A percentile compares a stretch with the other conserved stretches of the same genome.
phyloP scores from a whole-genome alignment of 2,113 vertebrate species.

The Bubo blakistoni region DNA sequence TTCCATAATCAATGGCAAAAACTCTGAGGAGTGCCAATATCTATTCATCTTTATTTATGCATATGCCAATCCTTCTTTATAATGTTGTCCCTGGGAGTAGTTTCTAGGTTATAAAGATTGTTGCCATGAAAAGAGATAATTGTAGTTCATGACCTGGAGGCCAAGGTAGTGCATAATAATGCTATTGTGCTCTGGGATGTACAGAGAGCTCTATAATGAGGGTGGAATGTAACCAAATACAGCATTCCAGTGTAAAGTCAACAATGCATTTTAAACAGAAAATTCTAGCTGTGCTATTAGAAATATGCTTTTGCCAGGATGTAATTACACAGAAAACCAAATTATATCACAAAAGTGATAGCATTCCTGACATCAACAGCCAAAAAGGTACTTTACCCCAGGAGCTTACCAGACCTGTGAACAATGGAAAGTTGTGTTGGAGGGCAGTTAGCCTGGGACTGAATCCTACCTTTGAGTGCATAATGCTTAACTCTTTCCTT shows the following conservation, averaged over 20 bases:
- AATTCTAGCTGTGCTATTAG: constrained; percentile 47
- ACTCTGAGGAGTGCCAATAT: constrained; percentile 40
- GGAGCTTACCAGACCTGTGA: background rate
- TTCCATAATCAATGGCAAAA: constrained; percentile 61
- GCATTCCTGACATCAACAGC: constrained; percentile 40
- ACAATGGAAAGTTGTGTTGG: constrained; percentile 44
- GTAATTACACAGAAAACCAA: constrained; percentile 48
- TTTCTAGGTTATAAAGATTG: constrained; percentile 62
- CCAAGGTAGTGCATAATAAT: constrained; percentile 39
- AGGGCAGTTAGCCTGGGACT: background rate
- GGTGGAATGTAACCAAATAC: constrained; percentile 57
- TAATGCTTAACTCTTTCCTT: constrained; percentile 43
- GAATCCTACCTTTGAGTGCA: background rate
- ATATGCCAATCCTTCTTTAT: constrained; percentile 45
- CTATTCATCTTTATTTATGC: constrained; percentile 59
- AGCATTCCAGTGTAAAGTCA: background rate
- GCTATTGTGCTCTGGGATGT: constrained; percentile 41
- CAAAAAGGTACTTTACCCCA: constrained; percentile 35
- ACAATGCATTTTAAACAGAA: constrained; percentile 56
- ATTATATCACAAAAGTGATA: constrained; percentile 41
- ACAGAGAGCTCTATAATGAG: constrained; percentile 37
- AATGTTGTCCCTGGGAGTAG: constrained; percentile 52
- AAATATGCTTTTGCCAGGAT: constrained; percentile 52
- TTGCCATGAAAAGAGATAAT: constrained; percentile 55
- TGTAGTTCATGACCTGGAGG: constrained; percentile 53